Conservation (phyloP, 2,888 invertebrate genomes). For the Hirtodrosophila trivittata region DNA sequence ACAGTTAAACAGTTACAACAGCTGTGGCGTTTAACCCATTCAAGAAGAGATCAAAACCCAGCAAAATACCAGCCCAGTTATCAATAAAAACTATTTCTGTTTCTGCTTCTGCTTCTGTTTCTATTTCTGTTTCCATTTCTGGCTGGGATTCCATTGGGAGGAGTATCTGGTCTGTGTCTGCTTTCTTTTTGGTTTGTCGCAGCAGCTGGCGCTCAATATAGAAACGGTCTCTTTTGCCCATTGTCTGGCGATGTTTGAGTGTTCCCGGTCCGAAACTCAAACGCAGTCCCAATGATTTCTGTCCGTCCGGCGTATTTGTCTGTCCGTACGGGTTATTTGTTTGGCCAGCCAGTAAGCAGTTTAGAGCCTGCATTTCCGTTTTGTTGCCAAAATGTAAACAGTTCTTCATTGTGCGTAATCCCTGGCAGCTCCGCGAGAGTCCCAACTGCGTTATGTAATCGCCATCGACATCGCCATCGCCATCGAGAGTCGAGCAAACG, state of each 20-base stretch:
- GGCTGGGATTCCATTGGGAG: conserved; percentile 42
- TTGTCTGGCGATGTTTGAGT: conserved; percentile 32
- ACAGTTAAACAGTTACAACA: conserved; percentile 66
- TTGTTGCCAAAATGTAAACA: conserved; percentile 73
- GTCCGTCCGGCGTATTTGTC: conserved; percentile 1
- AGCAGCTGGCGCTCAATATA: conserved; percentile 38
- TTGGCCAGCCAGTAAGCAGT: conserved; percentile 58
- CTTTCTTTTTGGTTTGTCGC: conserved; percentile 58
- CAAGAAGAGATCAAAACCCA: conserved; percentile 48
- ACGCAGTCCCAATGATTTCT: neutral
- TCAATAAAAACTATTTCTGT: conserved; percentile 61
- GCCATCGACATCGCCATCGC: too few relatives aligned
- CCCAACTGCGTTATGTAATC: conserved; percentile 65
- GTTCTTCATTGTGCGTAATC: conserved; percentile 63
- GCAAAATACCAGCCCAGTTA: conserved; percentile 57
- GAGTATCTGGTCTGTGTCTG: conserved; percentile 55
- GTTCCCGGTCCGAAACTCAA: conserved; percentile 20
- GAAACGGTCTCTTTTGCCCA: conserved; percentile 7
- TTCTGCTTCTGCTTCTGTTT: conserved; percentile 27
- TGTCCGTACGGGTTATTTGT: conserved; percentile 75
- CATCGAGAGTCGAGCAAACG: conserved; percentile 60
- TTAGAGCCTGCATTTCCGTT: conserved; percentile 74
- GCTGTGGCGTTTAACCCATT: conserved; percentile 71
- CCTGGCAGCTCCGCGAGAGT: conserved; percentile 29
- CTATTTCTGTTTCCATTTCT: conserved; percentile 25